Conservation (phyloP, 2,888 invertebrate genomes). For the Vesta saturnalis region DNA sequence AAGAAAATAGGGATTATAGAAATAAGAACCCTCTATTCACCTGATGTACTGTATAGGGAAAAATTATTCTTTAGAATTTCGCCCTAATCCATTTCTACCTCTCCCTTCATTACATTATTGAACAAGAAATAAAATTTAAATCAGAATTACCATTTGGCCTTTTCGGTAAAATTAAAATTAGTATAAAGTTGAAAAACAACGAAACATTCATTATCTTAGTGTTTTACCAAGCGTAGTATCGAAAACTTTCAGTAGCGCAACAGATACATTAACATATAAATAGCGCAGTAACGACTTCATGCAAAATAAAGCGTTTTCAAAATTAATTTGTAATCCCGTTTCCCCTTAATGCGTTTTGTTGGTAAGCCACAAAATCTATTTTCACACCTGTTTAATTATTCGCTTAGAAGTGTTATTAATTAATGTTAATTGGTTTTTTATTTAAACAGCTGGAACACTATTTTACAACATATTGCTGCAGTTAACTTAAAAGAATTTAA, state of each 20-base stretch:
- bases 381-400: conserved; percentile 9
- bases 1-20: conserved; percentile 48
- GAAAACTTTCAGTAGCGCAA: conserved; percentile 26
- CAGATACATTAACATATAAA: conserved; percentile 38
- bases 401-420: background rate
- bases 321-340: conserved; percentile 37
- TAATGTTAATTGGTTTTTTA: background rate
- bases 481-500: too few relatives aligned
- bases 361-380: conserved; percentile 30
- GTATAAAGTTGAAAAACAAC: background rate
- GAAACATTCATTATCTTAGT: conserved; percentile 5
- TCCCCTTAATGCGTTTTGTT: conserved; percentile 22
- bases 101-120: conserved; percentile 38
- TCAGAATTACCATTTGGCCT: background rate
- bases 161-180: background rate
- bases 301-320: conserved; percentile 36
- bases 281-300: conserved; percentile 34
- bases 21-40: conserved; percentile 47
- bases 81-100: conserved; percentile 37
- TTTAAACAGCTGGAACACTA: background rate
- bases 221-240: background rate
- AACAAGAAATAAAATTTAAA: conserved; percentile 21
- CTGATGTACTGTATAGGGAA: conserved; percentile 40
- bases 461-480: too few relatives aligned
- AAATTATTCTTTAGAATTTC: conserved; percentile 41